Evolutionary conservation across 2,888 invertebrate genomes (phyloP).

Genomic region (Coelopa pilipes): DNA sequence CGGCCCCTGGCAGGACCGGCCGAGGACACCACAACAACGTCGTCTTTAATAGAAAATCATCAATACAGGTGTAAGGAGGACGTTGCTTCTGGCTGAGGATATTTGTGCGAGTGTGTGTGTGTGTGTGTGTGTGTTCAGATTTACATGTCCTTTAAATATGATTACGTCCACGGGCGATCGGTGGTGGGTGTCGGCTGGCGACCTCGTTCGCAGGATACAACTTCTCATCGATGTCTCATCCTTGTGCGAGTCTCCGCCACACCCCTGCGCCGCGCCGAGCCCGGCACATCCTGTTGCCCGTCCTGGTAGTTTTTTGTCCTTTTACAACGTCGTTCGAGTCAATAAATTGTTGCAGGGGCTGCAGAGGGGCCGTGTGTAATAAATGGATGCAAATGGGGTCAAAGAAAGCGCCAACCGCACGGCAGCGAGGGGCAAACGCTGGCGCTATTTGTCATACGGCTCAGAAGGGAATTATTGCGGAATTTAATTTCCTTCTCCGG

Average conservation of each 20-base stretch:
- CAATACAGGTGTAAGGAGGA: constrained; percentile 11
- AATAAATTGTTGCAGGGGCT: constrained; percentile 23
- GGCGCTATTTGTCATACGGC: too few relatives aligned
- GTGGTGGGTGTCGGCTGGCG: background rate
- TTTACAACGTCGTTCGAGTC: constrained; percentile 7
- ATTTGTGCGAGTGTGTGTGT: too few relatives aligned
- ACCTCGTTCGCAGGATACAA: background rate
- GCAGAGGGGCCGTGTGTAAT: constrained; percentile 1
- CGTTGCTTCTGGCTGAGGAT: background rate
- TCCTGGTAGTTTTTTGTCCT: background rate
- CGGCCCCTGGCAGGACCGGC: constrained; percentile 17
- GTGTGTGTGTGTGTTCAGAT: background rate
- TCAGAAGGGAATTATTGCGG: too few relatives aligned
- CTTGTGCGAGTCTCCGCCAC: background rate
- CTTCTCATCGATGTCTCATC: background rate
- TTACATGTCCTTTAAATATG: constrained; percentile 25
- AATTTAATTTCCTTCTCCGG: too few relatives aligned
- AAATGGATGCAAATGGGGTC: too few relatives aligned
- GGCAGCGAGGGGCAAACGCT: too few relatives aligned
- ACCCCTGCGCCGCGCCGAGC: too few relatives aligned
- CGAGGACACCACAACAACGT: background rate
- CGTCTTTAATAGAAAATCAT: constrained; percentile 17
- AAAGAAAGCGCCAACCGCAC: too few relatives aligned
- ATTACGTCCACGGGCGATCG: constrained; percentile 5
- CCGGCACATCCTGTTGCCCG: background rate